Base-by-base conservation (phyloP, 1,140 invertebrate species). In the Asobara japonica region DNA sequence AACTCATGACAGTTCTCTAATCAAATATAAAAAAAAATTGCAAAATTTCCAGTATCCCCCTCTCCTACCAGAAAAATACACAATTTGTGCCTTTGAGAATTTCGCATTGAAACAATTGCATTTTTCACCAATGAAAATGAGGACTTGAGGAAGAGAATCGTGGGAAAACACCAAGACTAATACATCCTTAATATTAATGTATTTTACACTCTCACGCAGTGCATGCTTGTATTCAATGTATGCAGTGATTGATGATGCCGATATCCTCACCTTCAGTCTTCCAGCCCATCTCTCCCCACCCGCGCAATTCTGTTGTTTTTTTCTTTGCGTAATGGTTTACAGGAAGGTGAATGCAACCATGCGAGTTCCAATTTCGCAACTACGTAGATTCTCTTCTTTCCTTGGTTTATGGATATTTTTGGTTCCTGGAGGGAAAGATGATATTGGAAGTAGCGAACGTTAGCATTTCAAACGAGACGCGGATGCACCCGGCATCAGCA, bases 131-230 rank as follows among this genome's bases (percentile, higher is more conserved):
- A 7, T 67, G 18, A 67, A 67, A 67, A 38, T 27, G 18, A 27
- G 36, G 41, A 18, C 27, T 10, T 27, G 16, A 45, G 65, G 65
- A 67, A 67, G 65, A 67, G 25, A 51, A 36, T 69, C 67, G 67
- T 69, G 67, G 67, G 67, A 69, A 60, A 67, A 8, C 65, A 48
- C n/a, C n/a, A n/a, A n/a, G n/a, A n/a, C 41, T 67, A 27, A 67
- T 51, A 22, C 41, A 48, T 67, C 41, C 51, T 56, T 25, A 20
- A 13, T 25, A 27, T 11, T 30, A n/a, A 51, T 69, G 48, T 60
- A 25, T 31, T 16, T 48, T 69, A 31, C 48, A 31, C 48, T 69
- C 48, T 56, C 48, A 56, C 65, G 38, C 41, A 67, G n/a, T n/a
- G n/a, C n/a, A n/a, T n/a, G n/a, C n/a, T n/a, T n/a, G n/a, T n/a